Conservation (phyloP, 2,113 vertebrate species). For the Sus scrofa region T2T-Sscrofa CM000812.6:55227501-55228000, state of each 20-base stretch:
- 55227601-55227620: background rate
- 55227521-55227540: background rate
- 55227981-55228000: too few species aligned
- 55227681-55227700: background rate
- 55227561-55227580: background rate
- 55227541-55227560: background rate
- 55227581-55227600: background rate
- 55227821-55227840: too few species aligned
- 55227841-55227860: too few species aligned
- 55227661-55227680: background rate
- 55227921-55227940: too few species aligned
- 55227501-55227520: background rate
- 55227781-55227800: background rate
- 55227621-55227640: background rate
- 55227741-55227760: background rate
- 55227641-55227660: background rate
- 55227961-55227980: too few species aligned
- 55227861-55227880: too few species aligned
- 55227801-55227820: background rate
- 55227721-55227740: background rate
- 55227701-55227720: background rate
- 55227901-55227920: too few species aligned
- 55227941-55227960: too few species aligned
- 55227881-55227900: too few species aligned
- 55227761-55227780: background rate